These are phyloP conservation scores for Arizona elegans DNA, from an alignment of 2,113 vertebrate species.

Conservation along the genomic window DNA sequence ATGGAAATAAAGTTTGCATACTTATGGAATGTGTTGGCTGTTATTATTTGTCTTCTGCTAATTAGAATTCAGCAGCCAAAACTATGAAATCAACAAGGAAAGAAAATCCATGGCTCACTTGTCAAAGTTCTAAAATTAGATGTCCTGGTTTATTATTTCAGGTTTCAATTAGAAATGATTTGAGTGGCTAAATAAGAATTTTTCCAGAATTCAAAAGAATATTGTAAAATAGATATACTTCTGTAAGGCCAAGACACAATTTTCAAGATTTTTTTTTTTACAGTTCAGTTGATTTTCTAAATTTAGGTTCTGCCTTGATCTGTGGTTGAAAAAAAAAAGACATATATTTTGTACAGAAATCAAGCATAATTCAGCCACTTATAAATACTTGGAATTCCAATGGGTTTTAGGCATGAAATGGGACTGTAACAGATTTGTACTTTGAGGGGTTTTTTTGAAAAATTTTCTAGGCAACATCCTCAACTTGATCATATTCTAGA, in stretches of 20 bases:
- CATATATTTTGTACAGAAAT: background rate
- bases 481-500: background rate
- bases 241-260: background rate
- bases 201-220: too few relatives aligned
- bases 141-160: constrained; percentile 12
- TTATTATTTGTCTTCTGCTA: constrained; percentile 59
- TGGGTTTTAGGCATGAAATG: background rate
- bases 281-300: background rate
- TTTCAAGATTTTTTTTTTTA: background rate
- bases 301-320: background rate
- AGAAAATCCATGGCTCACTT: background rate
- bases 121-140: constrained; percentile 14
- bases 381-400: background rate
- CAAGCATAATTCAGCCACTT: background rate
- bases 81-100: constrained; percentile 34
- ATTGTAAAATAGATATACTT: background rate
- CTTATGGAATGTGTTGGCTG: constrained; percentile 52
- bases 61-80: constrained; percentile 63
- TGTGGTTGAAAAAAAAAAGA: background rate
- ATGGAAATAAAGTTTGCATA: constrained; percentile 42
- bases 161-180: background rate
- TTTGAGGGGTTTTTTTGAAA: background rate
- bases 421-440: background rate
- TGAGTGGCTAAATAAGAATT: background rate
- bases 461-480: background rate